Evolutionary conservation across 2,888 invertebrate species (phyloP).

Genomic region (Dynastes maya): DNA sequence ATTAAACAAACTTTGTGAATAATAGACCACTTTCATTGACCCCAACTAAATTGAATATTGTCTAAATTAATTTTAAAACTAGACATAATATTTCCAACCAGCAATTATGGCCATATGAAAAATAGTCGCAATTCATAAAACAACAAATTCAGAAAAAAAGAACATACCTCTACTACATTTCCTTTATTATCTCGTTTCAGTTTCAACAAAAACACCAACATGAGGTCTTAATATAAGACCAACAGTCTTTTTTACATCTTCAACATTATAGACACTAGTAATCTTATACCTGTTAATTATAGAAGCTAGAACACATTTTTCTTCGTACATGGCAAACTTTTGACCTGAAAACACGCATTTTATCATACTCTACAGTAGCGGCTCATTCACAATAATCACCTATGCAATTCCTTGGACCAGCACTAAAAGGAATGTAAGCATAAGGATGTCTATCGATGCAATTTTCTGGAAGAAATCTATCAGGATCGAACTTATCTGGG

Average conservation of each 20-base stretch:
- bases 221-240: constrained; percentile 33
- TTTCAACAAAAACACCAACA: constrained; percentile 17
- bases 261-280: constrained; percentile 6
- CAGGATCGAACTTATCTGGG: constrained; percentile 65
- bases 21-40: no score
- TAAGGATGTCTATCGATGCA: constrained; percentile 59
- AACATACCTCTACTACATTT: background rate
- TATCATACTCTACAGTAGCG: background rate
- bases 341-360: constrained; percentile 30
- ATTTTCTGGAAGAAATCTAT: constrained; percentile 65
- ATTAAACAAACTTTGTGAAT: no score
- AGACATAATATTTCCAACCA: no score
- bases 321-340: constrained; percentile 49
- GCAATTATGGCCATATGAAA: no score
- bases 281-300: constrained; percentile 40
- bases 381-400: background rate
- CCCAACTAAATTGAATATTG: no score
- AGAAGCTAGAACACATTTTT: constrained; percentile 44
- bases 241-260: background rate
- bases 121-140: no score
- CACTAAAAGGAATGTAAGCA: constrained; percentile 43
- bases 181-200: constrained; percentile 34
- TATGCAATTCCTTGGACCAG: constrained; percentile 46
- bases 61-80: no score
- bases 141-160: no score